Evolutionary conservation across 2,888 invertebrate species (phyloP), one percentile per base, ranked within the genome.

Genomic region (Dasypolia templi): DNA sequence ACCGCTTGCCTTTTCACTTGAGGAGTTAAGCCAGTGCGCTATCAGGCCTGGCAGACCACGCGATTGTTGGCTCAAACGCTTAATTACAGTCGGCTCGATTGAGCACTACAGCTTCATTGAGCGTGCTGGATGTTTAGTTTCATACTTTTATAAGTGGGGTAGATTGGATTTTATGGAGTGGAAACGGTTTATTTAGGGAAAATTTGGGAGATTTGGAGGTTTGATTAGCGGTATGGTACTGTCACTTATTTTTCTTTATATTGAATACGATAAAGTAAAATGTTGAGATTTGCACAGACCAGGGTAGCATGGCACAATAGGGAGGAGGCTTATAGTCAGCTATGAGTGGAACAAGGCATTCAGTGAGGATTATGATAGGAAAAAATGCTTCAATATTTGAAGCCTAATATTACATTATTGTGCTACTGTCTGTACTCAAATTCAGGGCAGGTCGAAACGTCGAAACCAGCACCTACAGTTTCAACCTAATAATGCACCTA

Each of bases 61-160:
- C 91, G 90, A 91, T 92, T 93, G 93, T 93, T 93, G 90, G 92
- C 90, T 91, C 90, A 90, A 93, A 89, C 90, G 91, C 91, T 93
- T 93, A 93, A 93, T 94, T 93, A 93, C 89, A 89, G 88, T 87
- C 82, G 88, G 88, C 87, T 91, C 86, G 81, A 89, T 85, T 87
- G 89, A 88, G 87, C 88, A 89, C 90, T 91, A 90, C 62, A 78
- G 89, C 90, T 90, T 88, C 86, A 92, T 92, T 88, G 90, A 90
- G 85, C 88, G 82, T 79, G 49, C 72, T 9, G 26, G 75, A 63
- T 77, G 81, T 86, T 86, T 79, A 77, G 65, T 80, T 78, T 86
- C 72, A 72, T 76, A 67, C 59, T 84, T 77, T 76, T 71, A 49
- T 79, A 78, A 71, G 46, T 55, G 44, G 44, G 29, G 22, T 42